Evolutionary conservation across 2,797 vertebrate species (phyloP), one percentile per base, ranked within the genome.

Genomic region (Dendrocincla tyrannina): DNA sequence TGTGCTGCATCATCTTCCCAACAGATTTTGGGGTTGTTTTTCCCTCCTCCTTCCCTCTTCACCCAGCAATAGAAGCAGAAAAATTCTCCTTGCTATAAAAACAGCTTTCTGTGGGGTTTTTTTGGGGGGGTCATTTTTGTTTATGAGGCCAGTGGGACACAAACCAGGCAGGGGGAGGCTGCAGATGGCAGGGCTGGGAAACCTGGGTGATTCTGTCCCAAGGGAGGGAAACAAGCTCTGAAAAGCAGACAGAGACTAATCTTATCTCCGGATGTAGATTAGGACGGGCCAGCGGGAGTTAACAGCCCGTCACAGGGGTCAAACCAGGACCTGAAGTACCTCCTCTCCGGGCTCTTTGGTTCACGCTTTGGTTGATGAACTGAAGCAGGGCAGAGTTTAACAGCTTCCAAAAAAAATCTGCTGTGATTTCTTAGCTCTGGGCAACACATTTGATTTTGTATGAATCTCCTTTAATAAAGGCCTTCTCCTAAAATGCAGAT

Each of bases 321-420:
- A 92, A 7, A 81, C 5, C 69, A 56, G 95, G 95, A 91, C 91
- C 86, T 80, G 60, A 85, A 91, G 84, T 68, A 42, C 62, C 93
- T 94, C 81, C 60, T 59, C 87, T 91, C 68, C 22, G 4, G 46
- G 63, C 74, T 93, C 50, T 14, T 66, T 6, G 33, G 37, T 78
- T 91, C 73, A 60, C 0, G 60, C 82, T 95, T 72, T 78, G 85
- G 20, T 92, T 88, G 95, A 66, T 89, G 90, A 89, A 67, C 81
- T 91, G 93, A 95, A 92, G 82, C 79, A 86, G 87, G 85, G 82
- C 73, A 96, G 85, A 96, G 87, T 96, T 90, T 35, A 96, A 88
- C 25, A 78, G 59, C 88, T 83, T 13, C 7, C 5, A 53, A 1
- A 60, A 80, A 86, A 86, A 64, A 56, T 10, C 68, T 64, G 30